Conservation (phyloP, 1,140 invertebrate genomes). For the Thrips palmi region DNA sequence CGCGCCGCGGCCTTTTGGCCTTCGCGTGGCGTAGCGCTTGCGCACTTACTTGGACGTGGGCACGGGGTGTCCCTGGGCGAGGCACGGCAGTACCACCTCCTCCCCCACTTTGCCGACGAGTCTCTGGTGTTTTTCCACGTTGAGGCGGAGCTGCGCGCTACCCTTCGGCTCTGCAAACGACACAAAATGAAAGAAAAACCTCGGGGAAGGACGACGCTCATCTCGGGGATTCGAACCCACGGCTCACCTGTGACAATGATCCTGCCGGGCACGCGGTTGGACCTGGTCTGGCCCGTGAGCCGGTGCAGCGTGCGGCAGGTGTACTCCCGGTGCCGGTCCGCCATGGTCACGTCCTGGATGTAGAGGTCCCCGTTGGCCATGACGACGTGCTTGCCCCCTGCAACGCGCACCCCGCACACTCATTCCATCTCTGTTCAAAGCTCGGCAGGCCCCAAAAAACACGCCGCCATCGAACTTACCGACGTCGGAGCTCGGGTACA, state of each 20-base stretch:
- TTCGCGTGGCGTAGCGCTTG: no score
- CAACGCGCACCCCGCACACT: no score
- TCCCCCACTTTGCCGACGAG: constrained; percentile 43
- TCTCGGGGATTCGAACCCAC: neutral
- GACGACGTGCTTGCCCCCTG: constrained; percentile 63
- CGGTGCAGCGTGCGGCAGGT: constrained; percentile 68
- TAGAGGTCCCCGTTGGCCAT: constrained; percentile 70
- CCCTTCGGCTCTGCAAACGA: constrained; percentile 46
- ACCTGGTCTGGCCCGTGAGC: constrained; percentile 48
- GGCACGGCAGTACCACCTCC: constrained; percentile 49
- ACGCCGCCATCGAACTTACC: constrained; percentile 30
- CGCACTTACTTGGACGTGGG: constrained; percentile 50
- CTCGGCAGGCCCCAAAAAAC: neutral
- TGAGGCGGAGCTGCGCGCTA: constrained; percentile 43
- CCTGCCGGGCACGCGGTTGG: constrained; percentile 39
- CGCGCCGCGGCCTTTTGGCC: no score
- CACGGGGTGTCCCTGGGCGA: constrained; percentile 56
- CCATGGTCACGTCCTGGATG: constrained; percentile 47
- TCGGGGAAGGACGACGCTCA: neutral
- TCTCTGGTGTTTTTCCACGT: constrained; percentile 43
- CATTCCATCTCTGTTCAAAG: no score
- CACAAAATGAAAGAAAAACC: neutral
- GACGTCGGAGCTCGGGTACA: constrained; percentile 60
- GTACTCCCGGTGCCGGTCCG: constrained; percentile 55
- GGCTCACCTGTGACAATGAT: constrained; percentile 38